phyloP scores from a whole-genome alignment of 2,797 vertebrate genomes.

The Anableps anableps region DNA sequence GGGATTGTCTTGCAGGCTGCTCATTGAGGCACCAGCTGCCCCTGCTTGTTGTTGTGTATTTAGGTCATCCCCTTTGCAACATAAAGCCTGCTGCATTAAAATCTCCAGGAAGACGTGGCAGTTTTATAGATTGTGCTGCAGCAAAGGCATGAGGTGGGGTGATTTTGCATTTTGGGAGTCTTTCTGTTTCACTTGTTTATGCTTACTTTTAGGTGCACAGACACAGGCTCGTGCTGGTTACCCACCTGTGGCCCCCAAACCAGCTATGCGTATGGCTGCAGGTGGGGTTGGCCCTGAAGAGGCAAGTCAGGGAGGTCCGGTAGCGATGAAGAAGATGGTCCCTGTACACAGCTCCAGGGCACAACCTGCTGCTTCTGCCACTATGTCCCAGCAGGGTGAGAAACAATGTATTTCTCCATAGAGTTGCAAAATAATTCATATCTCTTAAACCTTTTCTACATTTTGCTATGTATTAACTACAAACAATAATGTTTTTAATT shows the following conservation, averaged over 20 bases:
- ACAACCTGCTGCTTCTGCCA: conserved; percentile 35
- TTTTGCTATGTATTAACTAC: neutral
- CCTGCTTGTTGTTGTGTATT: conserved; percentile 62
- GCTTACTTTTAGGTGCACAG: conserved; percentile 75
- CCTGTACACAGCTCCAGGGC: conserved; percentile 84
- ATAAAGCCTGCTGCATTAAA: conserved; percentile 71
- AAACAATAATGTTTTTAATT: neutral
- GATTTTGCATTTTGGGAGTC: conserved; percentile 39
- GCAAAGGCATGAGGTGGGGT: conserved; percentile 48
- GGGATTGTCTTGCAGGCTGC: conserved; percentile 14
- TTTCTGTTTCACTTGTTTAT: conserved; percentile 30
- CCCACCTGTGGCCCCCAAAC: conserved; percentile 80
- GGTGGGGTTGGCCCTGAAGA: conserved; percentile 71
- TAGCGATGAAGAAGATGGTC: conserved; percentile 84
- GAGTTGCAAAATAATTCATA: neutral
- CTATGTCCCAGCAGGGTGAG: conserved; percentile 84
- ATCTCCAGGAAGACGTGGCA: conserved; percentile 59
- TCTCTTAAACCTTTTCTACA: neutral
- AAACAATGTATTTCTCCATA: conserved; percentile 5
- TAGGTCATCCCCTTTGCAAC: conserved; percentile 75
- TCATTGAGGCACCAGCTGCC: conserved; percentile 48
- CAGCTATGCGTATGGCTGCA: conserved; percentile 73
- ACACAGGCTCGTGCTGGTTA: conserved; percentile 75
- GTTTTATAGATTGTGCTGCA: conserved; percentile 63
- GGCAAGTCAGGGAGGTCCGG: conserved; percentile 68